Conservation (phyloP, 2,113 vertebrate species). For the Nicator chloris region DNA sequence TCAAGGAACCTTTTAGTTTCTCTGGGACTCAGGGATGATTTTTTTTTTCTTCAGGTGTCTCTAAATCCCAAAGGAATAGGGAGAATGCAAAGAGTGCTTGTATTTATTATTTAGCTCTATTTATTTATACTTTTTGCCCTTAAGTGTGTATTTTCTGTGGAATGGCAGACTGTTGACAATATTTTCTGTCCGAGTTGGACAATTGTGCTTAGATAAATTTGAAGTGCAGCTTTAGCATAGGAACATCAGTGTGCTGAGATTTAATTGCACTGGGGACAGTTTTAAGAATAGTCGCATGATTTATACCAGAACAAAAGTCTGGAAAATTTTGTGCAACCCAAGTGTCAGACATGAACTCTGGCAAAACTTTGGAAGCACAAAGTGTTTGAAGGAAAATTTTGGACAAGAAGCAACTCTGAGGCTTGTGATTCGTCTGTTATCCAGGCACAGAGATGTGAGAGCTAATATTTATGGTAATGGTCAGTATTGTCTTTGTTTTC, state of each 20-base stretch:
- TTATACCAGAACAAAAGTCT: not conserved
- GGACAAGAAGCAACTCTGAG: not conserved
- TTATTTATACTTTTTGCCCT: not conserved
- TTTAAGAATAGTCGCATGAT: not conserved
- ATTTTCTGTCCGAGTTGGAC: not conserved
- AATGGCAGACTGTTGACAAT: not conserved
- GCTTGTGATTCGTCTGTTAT: fast-evolving
- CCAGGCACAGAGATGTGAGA: not conserved
- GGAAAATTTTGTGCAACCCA: fast-evolving
- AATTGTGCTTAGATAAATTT: not conserved
- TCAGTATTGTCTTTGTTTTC: not conserved
- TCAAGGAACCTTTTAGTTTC: not conserved
- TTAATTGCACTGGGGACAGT: not conserved
- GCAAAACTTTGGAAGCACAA: not conserved
- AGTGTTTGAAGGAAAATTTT: not conserved
- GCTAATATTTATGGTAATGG: not conserved
- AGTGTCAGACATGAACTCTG: fast-evolving
- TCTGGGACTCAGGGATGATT: not conserved
- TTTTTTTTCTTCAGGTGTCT: not conserved
- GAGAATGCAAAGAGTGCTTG: not conserved
- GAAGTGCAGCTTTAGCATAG: not conserved
- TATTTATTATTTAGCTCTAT: not conserved
- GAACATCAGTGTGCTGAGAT: not conserved
- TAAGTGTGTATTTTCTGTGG: not conserved
- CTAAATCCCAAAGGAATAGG: not conserved